Evolutionary conservation across 2,888 invertebrate genomes (phyloP).

Genomic region (Hipparchia sbordonii): DNA sequence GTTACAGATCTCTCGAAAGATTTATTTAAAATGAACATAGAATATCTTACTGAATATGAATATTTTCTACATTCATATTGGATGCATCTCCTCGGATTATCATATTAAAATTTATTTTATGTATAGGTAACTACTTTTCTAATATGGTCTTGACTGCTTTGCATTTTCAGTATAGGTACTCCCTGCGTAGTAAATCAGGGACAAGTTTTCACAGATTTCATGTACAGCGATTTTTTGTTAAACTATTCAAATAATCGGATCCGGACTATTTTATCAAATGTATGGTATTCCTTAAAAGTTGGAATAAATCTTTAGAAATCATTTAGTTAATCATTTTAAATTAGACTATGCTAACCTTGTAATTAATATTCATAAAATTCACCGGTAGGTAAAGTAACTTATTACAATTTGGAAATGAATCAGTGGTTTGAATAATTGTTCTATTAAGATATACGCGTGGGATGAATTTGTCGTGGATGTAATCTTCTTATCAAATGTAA

Average conservation of each 20-base stretch:
- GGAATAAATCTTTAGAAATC: too few relatives aligned
- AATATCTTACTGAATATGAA: neutral
- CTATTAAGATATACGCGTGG: neutral
- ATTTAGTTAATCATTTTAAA: neutral
- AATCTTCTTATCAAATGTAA: conserved; percentile 12
- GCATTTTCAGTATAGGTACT: too few relatives aligned
- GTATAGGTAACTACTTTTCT: too few relatives aligned
- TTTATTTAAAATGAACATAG: neutral
- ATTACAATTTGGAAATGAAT: conserved; percentile 5
- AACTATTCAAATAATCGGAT: too few relatives aligned
- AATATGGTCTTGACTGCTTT: too few relatives aligned
- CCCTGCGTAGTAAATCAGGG: too few relatives aligned
- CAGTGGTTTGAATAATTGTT: neutral
- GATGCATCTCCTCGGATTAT: neutral
- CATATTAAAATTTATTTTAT: too few relatives aligned
- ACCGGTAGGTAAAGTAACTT: neutral
- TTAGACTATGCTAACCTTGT: neutral
- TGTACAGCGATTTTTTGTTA: too few relatives aligned
- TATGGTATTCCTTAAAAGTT: too few relatives aligned
- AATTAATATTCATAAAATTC: conserved; percentile 7
- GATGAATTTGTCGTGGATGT: neutral
- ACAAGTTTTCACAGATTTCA: too few relatives aligned
- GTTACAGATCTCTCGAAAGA: neutral
- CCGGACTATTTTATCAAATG: too few relatives aligned
- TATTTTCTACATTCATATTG: neutral